Percentiles rank a stretch among this genome's conserved stretches.
These are phyloP conservation scores for Lophius piscatorius DNA, from an alignment of 2,113 vertebrate species.

Conservation along the genomic window DNA sequence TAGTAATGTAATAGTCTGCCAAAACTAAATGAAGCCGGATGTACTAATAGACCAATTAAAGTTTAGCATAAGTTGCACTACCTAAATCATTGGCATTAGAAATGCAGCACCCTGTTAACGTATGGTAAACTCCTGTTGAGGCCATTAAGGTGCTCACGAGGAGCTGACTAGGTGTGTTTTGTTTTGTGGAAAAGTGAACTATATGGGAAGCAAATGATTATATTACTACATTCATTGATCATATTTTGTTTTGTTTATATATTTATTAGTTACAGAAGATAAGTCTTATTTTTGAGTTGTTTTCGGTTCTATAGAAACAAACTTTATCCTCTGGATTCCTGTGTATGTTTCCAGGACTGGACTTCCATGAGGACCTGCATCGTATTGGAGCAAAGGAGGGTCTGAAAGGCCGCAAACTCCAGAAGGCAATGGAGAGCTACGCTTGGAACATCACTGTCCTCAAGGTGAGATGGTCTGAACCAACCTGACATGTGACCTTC, in stretches of 20 bases:
- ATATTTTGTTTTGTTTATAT: no score
- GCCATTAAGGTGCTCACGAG: not conserved
- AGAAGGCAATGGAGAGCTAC: slow-evolving; percentile 93
- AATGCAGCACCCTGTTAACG: slow-evolving; percentile 3
- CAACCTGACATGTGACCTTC: no score
- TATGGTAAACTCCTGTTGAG: not conserved
- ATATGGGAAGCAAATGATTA: no score
- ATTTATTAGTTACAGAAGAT: no score
- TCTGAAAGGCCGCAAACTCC: slow-evolving; percentile 88
- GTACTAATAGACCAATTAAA: slow-evolving; percentile 45
- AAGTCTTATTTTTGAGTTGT: no score
- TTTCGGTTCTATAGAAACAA: no score
- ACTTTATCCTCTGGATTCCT: not conserved
- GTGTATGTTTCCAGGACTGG: slow-evolving; percentile 80
- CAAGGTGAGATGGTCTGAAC: slow-evolving; percentile 77
- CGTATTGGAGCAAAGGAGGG: slow-evolving; percentile 88
- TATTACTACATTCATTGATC: no score
- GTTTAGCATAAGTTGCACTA: slow-evolving; percentile 23
- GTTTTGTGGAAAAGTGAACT: no score
- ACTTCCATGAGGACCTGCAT: slow-evolving; percentile 91
- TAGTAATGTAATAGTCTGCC: slow-evolving; percentile 42
- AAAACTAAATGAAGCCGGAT: slow-evolving; percentile 48
- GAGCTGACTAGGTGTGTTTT: not conserved
- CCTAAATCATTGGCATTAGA: slow-evolving; percentile 12
- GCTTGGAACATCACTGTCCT: slow-evolving; percentile 91